Base-by-base conservation (phyloP, 1,140 invertebrate genomes). In the Drosophila dunni region DNA sequence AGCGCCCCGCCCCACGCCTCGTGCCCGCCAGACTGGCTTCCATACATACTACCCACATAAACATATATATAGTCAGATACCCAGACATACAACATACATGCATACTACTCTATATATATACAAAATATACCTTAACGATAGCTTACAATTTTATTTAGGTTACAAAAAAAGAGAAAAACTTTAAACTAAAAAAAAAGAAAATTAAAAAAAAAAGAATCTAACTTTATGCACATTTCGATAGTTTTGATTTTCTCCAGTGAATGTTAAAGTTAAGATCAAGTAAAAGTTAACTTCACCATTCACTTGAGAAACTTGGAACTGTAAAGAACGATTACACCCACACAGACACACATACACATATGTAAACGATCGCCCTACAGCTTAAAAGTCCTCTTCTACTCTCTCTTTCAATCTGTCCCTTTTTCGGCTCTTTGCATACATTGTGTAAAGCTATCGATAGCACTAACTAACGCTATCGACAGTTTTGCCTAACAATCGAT, bases 101-200 rank as follows among this genome's bases (percentile, higher is more conserved):
- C 51, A 53, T 53, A 33, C 24, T 48, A 29, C 24, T 29, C 40
- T 13, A 42, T 2, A 33, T 54, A 42, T 56, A 56, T 38, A 58
- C 20, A 45, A 45, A 57, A 46, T 61, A 61, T 46, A 48, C 40
- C 58, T 8, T 46, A 61, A 46, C 7, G 58, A 8, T 61, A 61
- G 58, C 58, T 61, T 46, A 61, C 58, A 61, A 61, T 46, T 61
- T 42, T 46, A 44, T 61, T 60, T 60, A 60, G 57, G 38, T 44
- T 57, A 57, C 24, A 57, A 17, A 40, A 40, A 42, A 42, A 58
- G 6, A 56, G 40, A 24, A 56, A 56, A 40, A 40, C 24, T 29
- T 29, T 29, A 6, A 29, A 29, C 3, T 20, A 2, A 2, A 13
- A 57, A 57, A 57, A 29, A 42, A 15, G 10, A 38, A 57, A 54